Base-by-base conservation (phyloP, 2,113 vertebrate genomes). In the Sclerurus mexicanus region DNA sequence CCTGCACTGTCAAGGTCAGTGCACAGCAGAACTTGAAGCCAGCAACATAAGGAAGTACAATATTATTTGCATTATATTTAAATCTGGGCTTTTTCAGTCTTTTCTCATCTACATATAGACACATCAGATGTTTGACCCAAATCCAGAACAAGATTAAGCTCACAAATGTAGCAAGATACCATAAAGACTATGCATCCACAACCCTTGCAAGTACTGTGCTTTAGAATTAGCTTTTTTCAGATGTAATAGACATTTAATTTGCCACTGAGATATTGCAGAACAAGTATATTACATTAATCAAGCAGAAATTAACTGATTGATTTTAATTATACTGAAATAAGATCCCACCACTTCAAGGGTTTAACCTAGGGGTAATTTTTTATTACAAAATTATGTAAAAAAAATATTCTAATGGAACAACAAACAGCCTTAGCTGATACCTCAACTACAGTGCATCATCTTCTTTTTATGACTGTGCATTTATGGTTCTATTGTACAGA, bases 321-420 rank as follows among this genome's bases (percentile, higher is more conserved):
- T 89, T 87, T 94, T 93, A 96, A 92, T 93, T 96, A 82, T 56
- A 76, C 20, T 93, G 39, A 95, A 95, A 97, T 81, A 94, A 30
- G 35, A 85, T 59, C n/a, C 18, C 40, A 94, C n/a, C 84, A 50
- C 77, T 89, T 95, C 66, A 76, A 96, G 44, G n/a, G 50, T 96
- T 96, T 96, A 96, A 96, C 71, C 55, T n/a, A 80, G 56, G 22
- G 44, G 72, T 96, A 91, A 96, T 62, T 89, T 97, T 97, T 95
- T 96, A 95, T 74, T 95, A 95, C 72, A 94, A 97, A 97, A 66
- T 94, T 95, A 44, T 74, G 39, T n/a, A 30, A 89, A 96, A 97
- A 95, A 95, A 68, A 27, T 35, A 9, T 91, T 95, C 93, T 92
- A 95, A 93, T 94, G 92, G 58, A 95, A 96, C n/a, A 91, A 55